A percentile compares a stretch with the other conserved stretches of the same genome.
phyloP scores from a whole-genome alignment of 2,888 invertebrate genomes.

The Dynastes tityus region DNA sequence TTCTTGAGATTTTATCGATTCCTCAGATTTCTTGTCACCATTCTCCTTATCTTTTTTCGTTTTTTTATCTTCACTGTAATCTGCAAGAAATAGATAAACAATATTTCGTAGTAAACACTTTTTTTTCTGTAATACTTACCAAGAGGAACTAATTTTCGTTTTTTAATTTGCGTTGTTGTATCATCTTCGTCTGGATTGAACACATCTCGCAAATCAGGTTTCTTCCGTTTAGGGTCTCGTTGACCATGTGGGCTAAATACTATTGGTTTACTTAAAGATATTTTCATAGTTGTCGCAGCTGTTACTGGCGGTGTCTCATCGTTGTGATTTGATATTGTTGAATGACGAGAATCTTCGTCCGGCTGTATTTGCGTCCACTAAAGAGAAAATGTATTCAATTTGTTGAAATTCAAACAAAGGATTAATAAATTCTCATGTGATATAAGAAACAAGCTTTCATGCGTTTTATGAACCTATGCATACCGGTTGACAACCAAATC shows the following conservation, averaged over 20 bases:
- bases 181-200: constrained; percentile 90
- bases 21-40: constrained; percentile 72
- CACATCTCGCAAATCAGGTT: constrained; percentile 86
- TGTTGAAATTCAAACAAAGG: background rate
- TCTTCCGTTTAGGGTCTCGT: constrained; percentile 76
- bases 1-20: constrained; percentile 83
- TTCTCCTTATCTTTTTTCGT: constrained; percentile 70
- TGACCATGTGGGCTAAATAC: constrained; percentile 68
- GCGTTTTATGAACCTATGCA: too few relatives aligned
- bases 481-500: too few relatives aligned
- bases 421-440: too few relatives aligned
- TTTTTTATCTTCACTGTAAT: constrained; percentile 77
- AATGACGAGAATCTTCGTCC: constrained; percentile 71
- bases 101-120: constrained; percentile 6
- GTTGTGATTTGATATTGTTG: constrained; percentile 68
- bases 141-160: constrained; percentile 85
- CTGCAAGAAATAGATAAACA: constrained; percentile 64
- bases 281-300: constrained; percentile 68
- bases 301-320: constrained; percentile 63
- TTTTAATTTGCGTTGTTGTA: constrained; percentile 74
- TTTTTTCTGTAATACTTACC: constrained; percentile 69
- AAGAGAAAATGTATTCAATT: constrained; percentile 23
- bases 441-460: too few relatives aligned
- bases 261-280: constrained; percentile 69
- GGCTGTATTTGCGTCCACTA: constrained; percentile 69